Evolutionary conservation across 2,797 vertebrate genomes (phyloP), one percentile per base, ranked within the genome.

Genomic region (Caiman crocodilus): DNA sequence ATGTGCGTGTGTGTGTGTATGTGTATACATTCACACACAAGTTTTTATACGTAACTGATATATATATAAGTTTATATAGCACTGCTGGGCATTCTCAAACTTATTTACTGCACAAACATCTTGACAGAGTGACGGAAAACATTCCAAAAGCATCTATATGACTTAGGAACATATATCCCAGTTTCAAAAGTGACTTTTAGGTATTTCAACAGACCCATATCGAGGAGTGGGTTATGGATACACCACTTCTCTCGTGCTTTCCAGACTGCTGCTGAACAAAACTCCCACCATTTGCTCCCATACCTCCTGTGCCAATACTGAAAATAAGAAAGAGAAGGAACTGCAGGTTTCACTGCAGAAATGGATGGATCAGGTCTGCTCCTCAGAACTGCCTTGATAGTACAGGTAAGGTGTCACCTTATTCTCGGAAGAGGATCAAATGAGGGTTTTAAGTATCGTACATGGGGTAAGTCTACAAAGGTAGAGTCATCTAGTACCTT

Each of bases 61-160:
- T 50, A 50, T 50, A 50, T 50, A 11, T 50, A 50, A 42, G 42
- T 42, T 42, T 74, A 14, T 76, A 80, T 74, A 32, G 6, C 20
- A 42, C 11, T n/a, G 65, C 32, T 18, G n/a, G 21, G 32, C 6
- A 7, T 23, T 71, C 67, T 71, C 21, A 71, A 15, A 8, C 32
- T 71, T 71, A 71, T 71, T 71, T 35, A 42, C 71, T 28, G 14
- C 60, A 63, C 16, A 15, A 0, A 0, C 28, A 55, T 3, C 4
- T 42, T 73, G 83, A 85, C 87, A 88, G 25, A 77, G 5, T 10
- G 79, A 77, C 32, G 30, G 23, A 30, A 56, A 63, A 21, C 1
- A 9, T 1, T 3, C 25, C n/a, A 64, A 23, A 73, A 65, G 14
- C 0, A 1, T 1, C 15, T 75, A 61, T 30, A 21, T 79, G 73